Base-by-base conservation (phyloP, 2,113 vertebrate species). In the Leptocoma aspasia region DNA sequence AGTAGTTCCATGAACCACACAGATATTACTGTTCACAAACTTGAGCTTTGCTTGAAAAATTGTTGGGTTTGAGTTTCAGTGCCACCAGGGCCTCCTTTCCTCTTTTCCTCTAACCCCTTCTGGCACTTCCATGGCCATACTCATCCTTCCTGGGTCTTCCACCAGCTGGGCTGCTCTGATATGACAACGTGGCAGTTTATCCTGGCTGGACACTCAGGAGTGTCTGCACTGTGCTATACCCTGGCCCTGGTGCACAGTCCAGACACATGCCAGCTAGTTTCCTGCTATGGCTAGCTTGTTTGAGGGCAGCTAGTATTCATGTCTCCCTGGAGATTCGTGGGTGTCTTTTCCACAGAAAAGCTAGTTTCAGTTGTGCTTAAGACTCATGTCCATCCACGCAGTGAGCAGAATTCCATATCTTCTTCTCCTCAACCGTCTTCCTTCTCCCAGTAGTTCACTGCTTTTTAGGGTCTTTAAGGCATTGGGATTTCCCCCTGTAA, bases 401-500 rank as follows among this genome's bases (percentile, higher is more conserved):
- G 47, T 39, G 61, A 65, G 18, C 7, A 79, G 24, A 26, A 41
- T 72, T 92, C 59, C 13, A 52, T 10, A 57, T 63, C 76, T 95
- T 92, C 33, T 95, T 89, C 37, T 96, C 35, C 66, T 94, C 92
- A 82, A 54, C 63, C 93, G 64, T 53, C 50, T 66, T 89, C 44
- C 35, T 56, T 68, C 75, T 73, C 63, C 61, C 23, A 83, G 78
- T 47, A 90, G 44, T 70, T 89, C 65, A 24, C 60, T 77, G n/a
- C 11, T 88, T 75, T 96, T 94, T 50, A 10, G 41, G 30, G 18
- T 71, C 84, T 73, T 82, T 61, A 75, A 94, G 68, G 59, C 42
- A 70, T 10, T 95, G 39, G 31, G 35, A 75, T 72, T 47, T 95
- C 22, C 20, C 26, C 31, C 80, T 86, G 35, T 72, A 79, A 92